Base-by-base conservation (phyloP, 2,113 vertebrate genomes). In the Chrysochloris asiatica region DNA sequence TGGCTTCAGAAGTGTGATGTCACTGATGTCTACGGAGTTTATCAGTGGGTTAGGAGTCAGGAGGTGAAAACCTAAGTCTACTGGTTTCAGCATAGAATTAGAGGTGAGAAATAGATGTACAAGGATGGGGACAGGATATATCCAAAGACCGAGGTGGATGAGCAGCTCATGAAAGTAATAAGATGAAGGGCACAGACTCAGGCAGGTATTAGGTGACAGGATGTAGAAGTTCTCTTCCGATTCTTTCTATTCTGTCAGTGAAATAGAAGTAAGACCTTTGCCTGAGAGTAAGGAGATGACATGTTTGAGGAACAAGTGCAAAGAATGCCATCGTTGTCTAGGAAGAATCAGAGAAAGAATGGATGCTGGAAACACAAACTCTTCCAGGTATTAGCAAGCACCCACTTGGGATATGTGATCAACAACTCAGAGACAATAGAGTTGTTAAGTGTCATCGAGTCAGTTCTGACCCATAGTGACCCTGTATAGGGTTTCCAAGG, bases 41-140 rank as follows among this genome's bases (percentile, higher is more conserved):
- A n/a, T n/a, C n/a, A n/a, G 84, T 1, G 47, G 3, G 6, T 9
- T 6, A 22, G 0, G 14, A n/a, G 22, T 3, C 0, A 30, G 24
- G 17, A 26, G 47, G 9, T 30, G 12, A n/a, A 47, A 8, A 36
- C 4, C 13, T 9, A n/a, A 7, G 8, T 7, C 13, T 1, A 4
- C 30, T 19, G 16, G 21, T 21, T 41, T 63, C 47, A 1, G 59
- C 59, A 36, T 1, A 38, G 47, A 79, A 8, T 0, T 2, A 8
- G 33, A 41, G 0, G 28, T 33, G 38, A 36, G 47, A n/a, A n/a
- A n/a, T n/a, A n/a, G n/a, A n/a, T n/a, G n/a, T 50, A 50, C 48
- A 50, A n/a, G 48, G 48, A 50, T 50, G 16, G 48, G 47, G 48
- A 50, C 2, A 3, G 80, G 11, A 33, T 1, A 6, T 7, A 13